These are phyloP conservation scores for Steinernema hermaphroditum DNA, from an alignment of 2,888 invertebrate genomes.

Conservation along the genomic window DNA sequence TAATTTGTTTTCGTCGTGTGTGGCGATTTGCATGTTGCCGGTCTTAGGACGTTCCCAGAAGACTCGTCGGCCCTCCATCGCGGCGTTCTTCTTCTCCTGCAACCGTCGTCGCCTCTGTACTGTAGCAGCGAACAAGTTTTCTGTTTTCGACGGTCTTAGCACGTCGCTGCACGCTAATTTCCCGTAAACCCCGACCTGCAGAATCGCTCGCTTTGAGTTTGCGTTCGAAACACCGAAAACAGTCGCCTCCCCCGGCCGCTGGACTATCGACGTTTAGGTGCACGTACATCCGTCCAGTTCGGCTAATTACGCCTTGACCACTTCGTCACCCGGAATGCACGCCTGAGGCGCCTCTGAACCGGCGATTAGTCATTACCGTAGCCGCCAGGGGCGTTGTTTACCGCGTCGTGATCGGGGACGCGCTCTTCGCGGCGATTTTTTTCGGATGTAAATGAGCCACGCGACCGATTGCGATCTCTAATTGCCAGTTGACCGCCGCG, in stretches of 20 bases:
- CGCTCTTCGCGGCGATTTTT: background rate
- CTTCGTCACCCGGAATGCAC: too few relatives aligned
- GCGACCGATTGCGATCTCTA: conserved; percentile 20
- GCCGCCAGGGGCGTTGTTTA: conserved; percentile 1
- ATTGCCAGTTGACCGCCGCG: conserved; percentile 3
- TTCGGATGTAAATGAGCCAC: background rate
- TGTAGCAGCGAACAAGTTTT: conserved; percentile 17
- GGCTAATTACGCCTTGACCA: too few relatives aligned
- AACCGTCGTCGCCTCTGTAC: background rate
- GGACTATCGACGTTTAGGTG: too few relatives aligned
- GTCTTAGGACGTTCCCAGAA: background rate
- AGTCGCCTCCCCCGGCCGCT: too few relatives aligned
- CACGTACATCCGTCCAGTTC: too few relatives aligned
- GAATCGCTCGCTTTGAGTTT: too few relatives aligned
- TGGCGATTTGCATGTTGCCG: conserved; percentile 5
- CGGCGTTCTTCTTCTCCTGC: background rate
- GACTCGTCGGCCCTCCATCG: background rate
- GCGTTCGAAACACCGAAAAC: too few relatives aligned
- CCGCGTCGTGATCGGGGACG: background rate
- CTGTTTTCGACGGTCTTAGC: background rate
- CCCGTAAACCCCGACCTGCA: background rate
- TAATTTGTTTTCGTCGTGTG: conserved; percentile 18
- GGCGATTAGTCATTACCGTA: conserved; percentile 22
- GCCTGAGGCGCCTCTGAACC: too few relatives aligned
- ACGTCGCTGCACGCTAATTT: background rate